Conservation (phyloP, 37 sponge, comb jelly and placozoan species). For the Theonella swinhoei region DNA sequence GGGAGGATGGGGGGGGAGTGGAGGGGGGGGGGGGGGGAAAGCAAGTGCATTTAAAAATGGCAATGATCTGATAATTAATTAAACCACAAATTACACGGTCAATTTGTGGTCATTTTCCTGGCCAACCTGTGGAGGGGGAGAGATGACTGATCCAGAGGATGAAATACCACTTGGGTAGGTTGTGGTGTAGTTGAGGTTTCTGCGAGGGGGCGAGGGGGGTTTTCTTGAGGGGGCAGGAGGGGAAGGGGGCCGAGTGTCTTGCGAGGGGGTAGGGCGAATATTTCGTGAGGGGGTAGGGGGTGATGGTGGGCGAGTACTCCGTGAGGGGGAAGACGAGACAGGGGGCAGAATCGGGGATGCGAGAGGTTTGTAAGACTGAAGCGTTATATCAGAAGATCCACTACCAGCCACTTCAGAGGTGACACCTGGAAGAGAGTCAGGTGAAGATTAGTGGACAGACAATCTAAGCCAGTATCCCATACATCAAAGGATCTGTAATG, state of each 20-base stretch:
- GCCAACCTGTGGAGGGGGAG: background rate
- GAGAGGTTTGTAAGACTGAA: slow-evolving; percentile 5
- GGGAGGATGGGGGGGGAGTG: background rate
- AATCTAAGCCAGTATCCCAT: too few relatives aligned
- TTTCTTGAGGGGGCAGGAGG: background rate
- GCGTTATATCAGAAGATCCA: background rate
- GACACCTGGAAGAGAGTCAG: too few relatives aligned
- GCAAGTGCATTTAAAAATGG: background rate
- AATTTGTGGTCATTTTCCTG: background rate
- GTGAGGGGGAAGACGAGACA: background rate
- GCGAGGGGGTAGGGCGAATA: background rate
- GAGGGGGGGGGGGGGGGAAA: background rate
- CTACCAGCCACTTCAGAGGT: background rate
- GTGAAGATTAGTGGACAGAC: too few relatives aligned
- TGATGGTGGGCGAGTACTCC: background rate
- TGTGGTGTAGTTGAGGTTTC: background rate
- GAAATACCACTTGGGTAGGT: background rate
- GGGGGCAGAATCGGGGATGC: slow-evolving; percentile 2
- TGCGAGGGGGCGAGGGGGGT: background rate
- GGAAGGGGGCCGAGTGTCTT: background rate
- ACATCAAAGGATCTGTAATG: too few relatives aligned
- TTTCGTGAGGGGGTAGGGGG: background rate
- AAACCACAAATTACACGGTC: background rate
- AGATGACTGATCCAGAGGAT: background rate
- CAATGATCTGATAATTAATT: background rate